Evolutionary conservation across 2,113 vertebrate genomes (phyloP), one percentile per base, ranked within the genome.

Genomic region (Callipepla californica): DNA sequence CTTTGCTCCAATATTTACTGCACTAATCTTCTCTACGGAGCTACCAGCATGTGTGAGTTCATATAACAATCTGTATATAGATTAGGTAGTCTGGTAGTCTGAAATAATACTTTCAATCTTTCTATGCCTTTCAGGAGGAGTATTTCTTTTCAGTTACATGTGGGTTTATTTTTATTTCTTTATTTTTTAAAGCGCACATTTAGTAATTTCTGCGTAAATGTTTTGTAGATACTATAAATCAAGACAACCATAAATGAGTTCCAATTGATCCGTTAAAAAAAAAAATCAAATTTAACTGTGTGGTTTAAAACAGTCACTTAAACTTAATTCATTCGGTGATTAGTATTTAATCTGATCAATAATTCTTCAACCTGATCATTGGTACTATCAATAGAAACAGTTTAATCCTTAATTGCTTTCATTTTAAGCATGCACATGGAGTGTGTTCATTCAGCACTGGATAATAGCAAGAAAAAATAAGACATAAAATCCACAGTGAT

Each of bases 291-390:
- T 57, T 84, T 61, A 78, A 36, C 15, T 84, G n/a, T 36, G 42
- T 66, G 83, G 73, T 92, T 86, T 77, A 88, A 90, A 26, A 26
- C 40, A 84, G 16, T 45, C 25, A 84, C 25, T 92, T 78, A 38
- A 88, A 1, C 21, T 63, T 84, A 78, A 77, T 86, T 76, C 9
- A 44, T 69, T 68, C 3, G 36, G 51, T 89, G 51, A 59, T 80
- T 81, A 67, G 34, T 34, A 74, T 88, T 61, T 81, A 91, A 79
- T 84, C 50, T 78, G 38, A 84, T 93, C 80, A 47, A 91, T 90
- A 78, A 7, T 80, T 65, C 62, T 81, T 80, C 83, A 89, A 6
- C 38, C 11, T 59, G 75, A 86, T 72, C 0, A 45, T 62, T 51
- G 3, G 5, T 67, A 18, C 28, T 59, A 36, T 67, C 18, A 69